Percentiles rank a stretch among this genome's conserved stretches.
phyloP scores from a whole-genome alignment of 53 echinoderm and acorn worm species.

The Actinopyga echinites region DNA sequence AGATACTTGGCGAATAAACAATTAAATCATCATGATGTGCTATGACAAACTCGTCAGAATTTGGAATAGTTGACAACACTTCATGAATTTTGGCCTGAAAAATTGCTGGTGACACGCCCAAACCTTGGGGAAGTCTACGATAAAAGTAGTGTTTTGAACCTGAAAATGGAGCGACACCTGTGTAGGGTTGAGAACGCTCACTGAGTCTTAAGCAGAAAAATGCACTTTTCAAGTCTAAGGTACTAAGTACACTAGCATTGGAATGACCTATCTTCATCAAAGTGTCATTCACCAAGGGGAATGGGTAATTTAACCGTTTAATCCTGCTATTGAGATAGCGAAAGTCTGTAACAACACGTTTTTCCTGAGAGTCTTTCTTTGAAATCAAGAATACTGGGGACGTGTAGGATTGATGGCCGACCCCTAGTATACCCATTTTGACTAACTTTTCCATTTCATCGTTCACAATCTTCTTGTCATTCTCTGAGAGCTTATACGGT shows the following conservation, averaged over 20 bases:
- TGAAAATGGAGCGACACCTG: slow-evolving; percentile 59
- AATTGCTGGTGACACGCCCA: no score
- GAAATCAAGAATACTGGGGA: slow-evolving; percentile 23
- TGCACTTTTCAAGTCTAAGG: not conserved
- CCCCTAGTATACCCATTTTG: no score
- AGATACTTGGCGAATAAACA: not conserved
- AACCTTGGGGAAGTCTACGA: slow-evolving; percentile 20
- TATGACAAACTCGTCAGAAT: not conserved
- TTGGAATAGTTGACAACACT: not conserved
- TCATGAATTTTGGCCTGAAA: slow-evolving; percentile 16
- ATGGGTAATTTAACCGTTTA: slow-evolving; percentile 26
- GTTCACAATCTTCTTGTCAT: not conserved
- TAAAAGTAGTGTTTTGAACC: slow-evolving; percentile 60
- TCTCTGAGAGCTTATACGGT: not conserved
- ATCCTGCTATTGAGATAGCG: slow-evolving; percentile 17
- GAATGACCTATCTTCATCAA: not conserved
- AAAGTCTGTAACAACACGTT: no score
- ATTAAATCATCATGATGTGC: slow-evolving; percentile 42
- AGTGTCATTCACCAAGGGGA: slow-evolving; percentile 33
- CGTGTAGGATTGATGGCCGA: slow-evolving; percentile 22
- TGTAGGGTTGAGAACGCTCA: no score
- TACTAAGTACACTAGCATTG: not conserved
- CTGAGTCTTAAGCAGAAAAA: not conserved
- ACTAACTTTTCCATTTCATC: slow-evolving; percentile 1
- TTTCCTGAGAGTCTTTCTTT: slow-evolving; percentile 1